Evolutionary conservation across 2,797 vertebrate species (phyloP).

Genomic region (Hemitrygon akajei): DNA sequence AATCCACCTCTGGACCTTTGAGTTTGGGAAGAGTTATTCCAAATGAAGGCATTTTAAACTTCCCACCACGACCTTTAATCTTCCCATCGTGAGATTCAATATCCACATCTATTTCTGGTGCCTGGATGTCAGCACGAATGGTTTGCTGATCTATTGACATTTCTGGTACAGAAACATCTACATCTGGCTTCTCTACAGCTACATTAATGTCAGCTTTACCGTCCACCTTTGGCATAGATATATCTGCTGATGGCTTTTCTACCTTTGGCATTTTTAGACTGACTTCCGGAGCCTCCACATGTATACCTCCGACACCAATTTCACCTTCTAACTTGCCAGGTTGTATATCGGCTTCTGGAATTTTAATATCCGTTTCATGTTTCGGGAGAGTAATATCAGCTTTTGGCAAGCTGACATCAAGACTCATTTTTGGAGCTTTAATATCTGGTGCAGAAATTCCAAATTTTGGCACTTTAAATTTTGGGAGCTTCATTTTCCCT

Average conservation of each 20-base stretch:
- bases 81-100: neutral
- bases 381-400: neutral
- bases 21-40: neutral
- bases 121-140: neutral
- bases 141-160: neutral
- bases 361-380: neutral
- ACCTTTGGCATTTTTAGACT: neutral
- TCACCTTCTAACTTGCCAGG: neutral
- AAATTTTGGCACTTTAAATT: constrained; percentile 38
- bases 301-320: neutral
- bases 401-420: neutral
- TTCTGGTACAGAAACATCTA: neutral
- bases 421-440: neutral
- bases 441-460: constrained; percentile 5
- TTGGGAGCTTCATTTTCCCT: constrained; percentile 55
- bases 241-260: neutral
- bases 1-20: neutral
- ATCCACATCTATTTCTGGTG: neutral
- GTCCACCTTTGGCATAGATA: neutral
- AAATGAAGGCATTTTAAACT: neutral
- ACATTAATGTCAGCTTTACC: neutral
- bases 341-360: neutral
- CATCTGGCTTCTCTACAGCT: accelerated
- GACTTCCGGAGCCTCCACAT: neutral
- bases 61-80: neutral